These are phyloP conservation scores for Cyprinodon tularosa DNA, from an alignment of 2,113 vertebrate species.

Conservation along the genomic window DNA sequence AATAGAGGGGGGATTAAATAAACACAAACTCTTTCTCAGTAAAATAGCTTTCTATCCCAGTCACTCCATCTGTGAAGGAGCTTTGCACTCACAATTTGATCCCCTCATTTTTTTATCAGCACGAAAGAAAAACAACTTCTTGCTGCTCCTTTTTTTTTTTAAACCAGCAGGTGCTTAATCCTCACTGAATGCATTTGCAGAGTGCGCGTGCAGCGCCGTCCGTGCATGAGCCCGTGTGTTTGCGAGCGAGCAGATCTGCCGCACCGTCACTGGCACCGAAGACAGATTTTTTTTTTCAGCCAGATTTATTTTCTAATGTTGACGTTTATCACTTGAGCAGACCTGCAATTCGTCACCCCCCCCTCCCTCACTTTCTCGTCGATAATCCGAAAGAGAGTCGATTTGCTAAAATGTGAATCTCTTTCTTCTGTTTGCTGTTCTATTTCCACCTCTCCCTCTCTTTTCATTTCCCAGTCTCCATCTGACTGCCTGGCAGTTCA, in stretches of 20 bases:
- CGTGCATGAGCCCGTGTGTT: slow-evolving; percentile 24
- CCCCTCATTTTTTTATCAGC: slow-evolving; percentile 42
- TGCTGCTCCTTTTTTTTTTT: slow-evolving; percentile 35
- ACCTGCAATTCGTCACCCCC: slow-evolving; percentile 74
- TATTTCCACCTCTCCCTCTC: not conserved
- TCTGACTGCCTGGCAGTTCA: slow-evolving; percentile 35
- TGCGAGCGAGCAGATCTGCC: slow-evolving; percentile 54
- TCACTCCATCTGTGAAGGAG: slow-evolving; percentile 59
- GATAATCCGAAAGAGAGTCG: slow-evolving; percentile 76
- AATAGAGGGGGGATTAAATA: slow-evolving; percentile 68
- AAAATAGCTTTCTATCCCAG: slow-evolving; percentile 48
- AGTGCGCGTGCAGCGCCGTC: slow-evolving; percentile 33
- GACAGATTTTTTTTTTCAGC: slow-evolving; percentile 79
- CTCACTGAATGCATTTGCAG: slow-evolving; percentile 70
- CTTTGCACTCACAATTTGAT: slow-evolving; percentile 58
- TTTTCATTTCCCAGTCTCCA: slow-evolving; percentile 15
- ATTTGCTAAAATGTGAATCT: slow-evolving; percentile 75
- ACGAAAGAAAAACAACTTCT: slow-evolving; percentile 45
- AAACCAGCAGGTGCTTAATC: slow-evolving; percentile 71
- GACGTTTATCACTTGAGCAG: slow-evolving; percentile 84
- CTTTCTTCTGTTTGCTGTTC: slow-evolving; percentile 39
- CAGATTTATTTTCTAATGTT: slow-evolving; percentile 87
- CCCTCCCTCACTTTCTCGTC: slow-evolving; percentile 54
- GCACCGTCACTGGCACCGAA: slow-evolving; percentile 63
- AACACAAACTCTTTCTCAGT: slow-evolving; percentile 43